phyloP scores from a whole-genome alignment of 2,113 vertebrate species.

The Toxotes jaculatrix region DNA sequence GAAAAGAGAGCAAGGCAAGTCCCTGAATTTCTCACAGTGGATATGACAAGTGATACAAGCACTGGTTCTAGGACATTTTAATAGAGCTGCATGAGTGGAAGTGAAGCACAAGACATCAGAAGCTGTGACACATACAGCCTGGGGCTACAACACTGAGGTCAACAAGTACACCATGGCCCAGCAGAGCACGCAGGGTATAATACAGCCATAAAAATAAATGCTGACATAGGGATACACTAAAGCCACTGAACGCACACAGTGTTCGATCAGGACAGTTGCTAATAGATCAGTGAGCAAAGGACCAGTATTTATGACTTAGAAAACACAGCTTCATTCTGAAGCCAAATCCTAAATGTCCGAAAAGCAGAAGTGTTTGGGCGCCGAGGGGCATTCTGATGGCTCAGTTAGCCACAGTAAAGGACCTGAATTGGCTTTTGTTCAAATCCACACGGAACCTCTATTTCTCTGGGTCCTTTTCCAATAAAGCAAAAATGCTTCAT shows the following conservation, averaged over 20 bases:
- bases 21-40: conserved; percentile 4
- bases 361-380: neutral
- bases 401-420: neutral
- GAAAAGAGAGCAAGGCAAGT: neutral
- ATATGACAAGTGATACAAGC: conserved; percentile 28
- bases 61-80: conserved; percentile 48
- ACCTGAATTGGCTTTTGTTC: neutral
- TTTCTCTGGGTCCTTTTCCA: neutral
- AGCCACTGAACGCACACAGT: conserved; percentile 28
- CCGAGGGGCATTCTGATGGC: neutral
- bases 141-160: conserved; percentile 60
- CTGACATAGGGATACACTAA: conserved; percentile 38
- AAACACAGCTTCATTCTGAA: neutral
- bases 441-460: neutral
- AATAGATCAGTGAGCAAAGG: conserved; percentile 14
- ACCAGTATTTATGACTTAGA: neutral
- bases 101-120: conserved; percentile 59
- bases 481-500: conserved; percentile 6
- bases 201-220: conserved; percentile 58
- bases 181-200: conserved; percentile 35
- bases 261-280: neutral
- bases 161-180: conserved; percentile 31
- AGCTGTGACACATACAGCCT: conserved; percentile 65
- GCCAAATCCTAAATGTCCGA: neutral
- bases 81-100: conserved; percentile 39